A percentile compares a stretch with the other conserved stretches of the same genome.
phyloP scores from a whole-genome alignment of 2,888 invertebrate species.

The Anoncus sp. region DNA sequence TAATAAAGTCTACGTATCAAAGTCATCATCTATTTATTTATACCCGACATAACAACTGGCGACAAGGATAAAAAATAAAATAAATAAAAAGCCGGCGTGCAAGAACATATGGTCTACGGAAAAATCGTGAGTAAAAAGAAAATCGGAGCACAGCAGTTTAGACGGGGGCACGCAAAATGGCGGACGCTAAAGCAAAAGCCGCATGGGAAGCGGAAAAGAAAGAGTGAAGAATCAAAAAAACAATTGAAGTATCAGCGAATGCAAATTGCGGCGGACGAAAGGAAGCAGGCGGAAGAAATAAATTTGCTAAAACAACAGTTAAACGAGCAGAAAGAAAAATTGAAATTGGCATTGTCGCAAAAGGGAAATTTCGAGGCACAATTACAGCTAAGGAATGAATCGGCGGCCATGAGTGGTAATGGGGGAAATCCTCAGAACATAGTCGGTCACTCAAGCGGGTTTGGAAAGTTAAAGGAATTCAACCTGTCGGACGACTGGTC shows the following conservation, averaged over 20 bases:
- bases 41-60: no score
- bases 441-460: neutral
- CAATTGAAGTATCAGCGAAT: neutral
- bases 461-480: slow-evolving; percentile 34
- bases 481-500: slow-evolving; percentile 30
- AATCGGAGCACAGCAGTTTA: no score
- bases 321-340: neutral
- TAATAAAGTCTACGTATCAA: no score
- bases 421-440: neutral
- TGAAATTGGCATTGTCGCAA: neutral
- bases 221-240: neutral
- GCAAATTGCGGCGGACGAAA: neutral
- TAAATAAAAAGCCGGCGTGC: no score
- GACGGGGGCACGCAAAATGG: neutral
- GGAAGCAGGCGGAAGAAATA: neutral
- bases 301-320: neutral
- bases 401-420: neutral
- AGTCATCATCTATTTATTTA: no score
- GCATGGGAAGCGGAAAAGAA: neutral
- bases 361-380: neutral
- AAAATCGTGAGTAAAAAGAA: no score
- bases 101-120: no score
- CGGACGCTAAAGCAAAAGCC: neutral
- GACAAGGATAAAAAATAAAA: no score
- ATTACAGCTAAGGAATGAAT: neutral